These are phyloP conservation scores for Thera britannica DNA, from an alignment of 2,888 invertebrate species.

Conservation along the genomic window DNA sequence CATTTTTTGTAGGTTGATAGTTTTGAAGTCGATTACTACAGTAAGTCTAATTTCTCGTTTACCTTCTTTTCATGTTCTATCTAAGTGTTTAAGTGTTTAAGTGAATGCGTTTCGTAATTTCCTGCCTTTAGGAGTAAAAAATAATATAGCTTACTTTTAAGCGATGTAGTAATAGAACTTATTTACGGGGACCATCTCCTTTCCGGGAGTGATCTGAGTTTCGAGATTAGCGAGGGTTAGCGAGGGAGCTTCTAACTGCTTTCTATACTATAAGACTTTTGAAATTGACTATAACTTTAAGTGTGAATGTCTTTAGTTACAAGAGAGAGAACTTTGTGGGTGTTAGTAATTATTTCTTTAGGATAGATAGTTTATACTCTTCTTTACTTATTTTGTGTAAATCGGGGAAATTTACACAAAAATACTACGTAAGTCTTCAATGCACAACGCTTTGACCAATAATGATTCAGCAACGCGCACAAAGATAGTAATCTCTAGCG, in stretches of 20 bases:
- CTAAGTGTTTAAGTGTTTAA: conserved; percentile 54
- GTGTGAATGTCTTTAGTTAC: conserved; percentile 55
- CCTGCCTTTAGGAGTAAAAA: conserved; percentile 67
- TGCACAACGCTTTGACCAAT: conserved; percentile 77
- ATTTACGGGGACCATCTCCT: conserved; percentile 81
- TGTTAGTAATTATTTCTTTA: conserved; percentile 54
- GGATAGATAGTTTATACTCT: conserved; percentile 53
- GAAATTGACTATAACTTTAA: conserved; percentile 65
- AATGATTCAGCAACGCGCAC: conserved; percentile 70
- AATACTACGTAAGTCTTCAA: conserved; percentile 59
- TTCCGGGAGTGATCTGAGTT: conserved; percentile 69
- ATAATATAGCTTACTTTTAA: conserved; percentile 62
- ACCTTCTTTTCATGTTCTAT: conserved; percentile 59
- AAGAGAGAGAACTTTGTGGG: conserved; percentile 73
- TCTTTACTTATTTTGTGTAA: conserved; percentile 67
- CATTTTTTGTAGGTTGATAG: conserved; percentile 72
- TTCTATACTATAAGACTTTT: conserved; percentile 69
- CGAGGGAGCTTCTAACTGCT: conserved; percentile 68
- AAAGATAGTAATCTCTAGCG: conserved; percentile 55
- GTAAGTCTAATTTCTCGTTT: conserved; percentile 58
- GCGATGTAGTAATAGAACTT: conserved; percentile 64
- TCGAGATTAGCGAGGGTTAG: conserved; percentile 56
- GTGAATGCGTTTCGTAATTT: conserved; percentile 69
- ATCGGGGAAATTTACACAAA: conserved; percentile 82
- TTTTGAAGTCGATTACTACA: conserved; percentile 66